Conservation (phyloP, 2,113 vertebrate species). For the Centrocercus urophasianus region DNA sequence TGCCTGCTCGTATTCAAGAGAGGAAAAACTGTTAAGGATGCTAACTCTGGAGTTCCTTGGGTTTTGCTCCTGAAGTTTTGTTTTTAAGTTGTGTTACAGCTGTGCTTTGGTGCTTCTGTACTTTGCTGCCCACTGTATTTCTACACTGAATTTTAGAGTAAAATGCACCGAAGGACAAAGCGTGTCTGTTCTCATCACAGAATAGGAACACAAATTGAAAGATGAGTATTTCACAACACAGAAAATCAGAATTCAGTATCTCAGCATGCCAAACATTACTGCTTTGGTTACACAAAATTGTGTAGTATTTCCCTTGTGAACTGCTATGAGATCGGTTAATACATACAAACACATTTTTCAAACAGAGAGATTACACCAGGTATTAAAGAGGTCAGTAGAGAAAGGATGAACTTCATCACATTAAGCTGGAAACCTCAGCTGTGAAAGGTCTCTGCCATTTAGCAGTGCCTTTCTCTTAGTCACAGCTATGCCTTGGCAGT, state of each 20-base stretch:
- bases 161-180: neutral
- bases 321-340: neutral
- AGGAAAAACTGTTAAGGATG: neutral
- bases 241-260: neutral
- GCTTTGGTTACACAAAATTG: neutral
- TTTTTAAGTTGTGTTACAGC: neutral
- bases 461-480: neutral
- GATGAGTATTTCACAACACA: neutral
- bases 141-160: neutral
- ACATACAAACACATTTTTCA: neutral
- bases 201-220: neutral
- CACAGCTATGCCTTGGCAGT: rapidly evolving
- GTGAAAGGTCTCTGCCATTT: slow-evolving; percentile 28
- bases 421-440: slow-evolving; percentile 25
- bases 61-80: neutral
- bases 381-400: slow-evolving; percentile 22
- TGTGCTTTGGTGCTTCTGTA: neutral
- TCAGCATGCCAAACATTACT: neutral
- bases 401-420: slow-evolving; percentile 17
- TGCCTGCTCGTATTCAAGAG: neutral
- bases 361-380: neutral
- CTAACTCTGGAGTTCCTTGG: neutral
- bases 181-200: neutral
- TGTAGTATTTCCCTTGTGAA: neutral
- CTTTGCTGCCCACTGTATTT: neutral